Evolutionary conservation across 2,113 vertebrate species (phyloP), one percentile per base, ranked within the genome.

Genomic region (Hippocampus comes): DNA sequence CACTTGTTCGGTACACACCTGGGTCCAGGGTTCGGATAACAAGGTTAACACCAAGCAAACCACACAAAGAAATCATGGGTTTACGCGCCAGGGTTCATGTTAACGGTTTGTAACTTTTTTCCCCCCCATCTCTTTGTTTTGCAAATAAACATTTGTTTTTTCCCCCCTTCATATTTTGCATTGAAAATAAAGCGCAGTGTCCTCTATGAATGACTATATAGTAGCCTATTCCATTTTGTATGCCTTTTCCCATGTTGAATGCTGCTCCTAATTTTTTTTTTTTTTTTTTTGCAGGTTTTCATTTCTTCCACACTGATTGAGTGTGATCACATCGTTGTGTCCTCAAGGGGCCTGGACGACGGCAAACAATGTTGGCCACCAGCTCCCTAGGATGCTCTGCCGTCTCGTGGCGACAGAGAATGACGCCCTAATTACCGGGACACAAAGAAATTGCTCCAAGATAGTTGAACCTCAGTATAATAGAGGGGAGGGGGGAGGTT

Each of bases 391-490:
- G 70, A 72, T 82, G 76, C 75, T 77, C 75, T 80, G 76, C 69
- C 48, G 78, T 88, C 81, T 82, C 82, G 41, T 75, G 82, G 81
- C 79, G 79, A 68, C 76, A 68, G 77, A 78, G 70, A 78, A 76
- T 85, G 65, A 87, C 81, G 67, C 84, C 79, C 84, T 89, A 86
- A 87, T 91, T 71, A 69, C 59, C 76, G 57, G 78, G 78, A 88
- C 71, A 89, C 91, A 90, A 74, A 71, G 81, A 87, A 87, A 92
- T 86, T 88, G 86, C 82, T 80, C 60, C 41, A 82, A 83, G 86
- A 86, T 92, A 86, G 88, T 90, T 86, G 82, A 90, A 93, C 91
- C 93, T 88, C 87, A 87, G 85, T 90, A 92, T 92, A 93, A 94
- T 89, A 18, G 17, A 1, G 23, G 3, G 27, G 92, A 92, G 88